Conservation (phyloP, 2,797 vertebrate genomes). For the Emys orbicularis region DNA sequence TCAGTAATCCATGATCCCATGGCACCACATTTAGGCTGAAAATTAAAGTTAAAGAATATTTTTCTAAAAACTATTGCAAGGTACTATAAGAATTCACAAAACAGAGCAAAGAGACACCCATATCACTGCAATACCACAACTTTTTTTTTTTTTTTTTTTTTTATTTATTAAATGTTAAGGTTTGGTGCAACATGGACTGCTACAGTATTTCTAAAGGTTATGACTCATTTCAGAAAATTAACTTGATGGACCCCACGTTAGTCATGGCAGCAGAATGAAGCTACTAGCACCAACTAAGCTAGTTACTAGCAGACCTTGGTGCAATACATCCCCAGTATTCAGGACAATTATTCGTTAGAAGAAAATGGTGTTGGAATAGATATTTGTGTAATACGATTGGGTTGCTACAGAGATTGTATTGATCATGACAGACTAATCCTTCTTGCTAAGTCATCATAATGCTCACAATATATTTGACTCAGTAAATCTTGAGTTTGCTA, state of each 20-base stretch:
- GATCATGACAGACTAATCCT: background rate
- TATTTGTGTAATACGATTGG: background rate
- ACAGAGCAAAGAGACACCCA: background rate
- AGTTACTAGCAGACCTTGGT: background rate
- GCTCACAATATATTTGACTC: background rate
- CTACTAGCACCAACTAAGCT: background rate
- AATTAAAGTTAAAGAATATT: background rate
- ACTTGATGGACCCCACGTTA: background rate
- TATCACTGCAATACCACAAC: background rate
- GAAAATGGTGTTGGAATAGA: background rate
- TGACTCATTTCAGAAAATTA: background rate
- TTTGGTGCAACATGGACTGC: background rate
- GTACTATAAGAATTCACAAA: background rate
- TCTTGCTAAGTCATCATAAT: background rate
- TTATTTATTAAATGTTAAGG: background rate
- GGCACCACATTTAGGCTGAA: constrained; percentile 80
- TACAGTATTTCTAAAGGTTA: background rate
- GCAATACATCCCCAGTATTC: background rate
- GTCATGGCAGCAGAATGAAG: background rate
- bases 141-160: too few relatives aligned
- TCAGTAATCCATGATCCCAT: constrained; percentile 84
- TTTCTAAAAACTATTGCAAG: background rate
- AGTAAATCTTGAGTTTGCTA: background rate
- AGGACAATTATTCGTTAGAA: background rate
- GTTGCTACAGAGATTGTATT: background rate